These are phyloP conservation scores for Poicephalus gulielmi DNA, from an alignment of 2,113 vertebrate genomes.

Conservation along the genomic window DNA sequence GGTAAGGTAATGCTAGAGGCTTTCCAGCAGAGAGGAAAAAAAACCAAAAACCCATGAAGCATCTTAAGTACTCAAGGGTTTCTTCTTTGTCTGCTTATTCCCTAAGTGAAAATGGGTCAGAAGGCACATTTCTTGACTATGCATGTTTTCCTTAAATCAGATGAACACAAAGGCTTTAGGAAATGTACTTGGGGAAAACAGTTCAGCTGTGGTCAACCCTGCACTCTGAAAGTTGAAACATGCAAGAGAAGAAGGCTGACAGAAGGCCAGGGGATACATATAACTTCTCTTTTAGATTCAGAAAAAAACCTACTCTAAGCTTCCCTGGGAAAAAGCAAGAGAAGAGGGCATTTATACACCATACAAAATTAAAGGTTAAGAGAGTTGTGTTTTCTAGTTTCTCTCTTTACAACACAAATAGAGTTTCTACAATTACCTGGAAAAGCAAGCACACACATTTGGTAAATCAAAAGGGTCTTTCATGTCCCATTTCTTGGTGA, in stretches of 20 bases:
- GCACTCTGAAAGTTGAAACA: neutral
- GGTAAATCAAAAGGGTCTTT: neutral
- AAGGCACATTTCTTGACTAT: neutral
- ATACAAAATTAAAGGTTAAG: neutral
- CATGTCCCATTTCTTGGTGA: rapidly evolving
- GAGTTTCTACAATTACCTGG: neutral
- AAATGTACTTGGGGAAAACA: neutral
- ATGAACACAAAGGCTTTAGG: neutral
- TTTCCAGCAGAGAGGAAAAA: neutral
- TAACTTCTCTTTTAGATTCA: neutral
- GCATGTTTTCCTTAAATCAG: neutral
- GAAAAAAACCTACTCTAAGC: neutral
- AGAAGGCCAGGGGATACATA: neutral
- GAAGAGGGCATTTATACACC: neutral
- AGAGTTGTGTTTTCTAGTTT: neutral
- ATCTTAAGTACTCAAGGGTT: neutral
- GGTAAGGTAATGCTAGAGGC: neutral
- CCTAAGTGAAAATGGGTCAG: neutral
- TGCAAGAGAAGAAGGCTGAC: neutral
- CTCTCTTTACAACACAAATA: neutral
- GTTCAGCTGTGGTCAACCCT: neutral
- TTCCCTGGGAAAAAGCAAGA: neutral
- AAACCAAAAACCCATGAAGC: neutral
- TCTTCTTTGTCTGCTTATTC: neutral
- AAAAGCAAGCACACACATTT: neutral